Evolutionary conservation across 2,797 vertebrate genomes (phyloP), one percentile per base, ranked within the genome.

Genomic region (Spinus olivaceus): DNA sequence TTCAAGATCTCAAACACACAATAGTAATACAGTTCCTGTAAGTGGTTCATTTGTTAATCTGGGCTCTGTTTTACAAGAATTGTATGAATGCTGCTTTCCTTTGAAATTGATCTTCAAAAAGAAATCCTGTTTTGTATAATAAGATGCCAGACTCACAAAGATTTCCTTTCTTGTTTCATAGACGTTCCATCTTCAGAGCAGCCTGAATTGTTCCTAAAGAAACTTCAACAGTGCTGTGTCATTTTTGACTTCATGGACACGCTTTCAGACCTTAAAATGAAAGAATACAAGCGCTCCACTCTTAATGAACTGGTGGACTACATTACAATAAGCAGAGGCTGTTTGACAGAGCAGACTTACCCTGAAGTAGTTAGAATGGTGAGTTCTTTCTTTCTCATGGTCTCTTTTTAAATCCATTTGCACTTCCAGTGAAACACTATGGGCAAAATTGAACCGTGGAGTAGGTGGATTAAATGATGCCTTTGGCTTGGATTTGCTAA

Each of bases 241-340:
- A 98, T 99, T 98, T 99, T 99, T 98, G 99, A 99, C 98, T 99
- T 99, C 98, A 99, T 99, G 99, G 99, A 99, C 99, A 99, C 99
- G 88, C 98, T 99, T 98, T 99, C 99, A 86, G 99, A 99, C 98
- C 99, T 99, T 98, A 99, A 99, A 99, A 99, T 99, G 99, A 99
- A 99, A 98, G 99, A 99, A 98, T 99, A 99, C 98, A 99, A 99
- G 97, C 99, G 99, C 97, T 99, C 99, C 97, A 99, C 99, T 95
- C 99, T 99, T 98, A 99, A 99, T 96, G 99, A 99, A 98, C 98
- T 99, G 98, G 99, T 99, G 98, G 99, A 99, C 98, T 99, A 99
- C 97, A 99, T 99, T 98, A 99, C 99, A 94, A 99, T 99, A 98
- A 99, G 99, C 98, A 98, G 99, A 98, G 99, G 99, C 96, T 99